Base-by-base conservation (phyloP, 2,113 vertebrate species). In the Trematomus loennbergii region DNA sequence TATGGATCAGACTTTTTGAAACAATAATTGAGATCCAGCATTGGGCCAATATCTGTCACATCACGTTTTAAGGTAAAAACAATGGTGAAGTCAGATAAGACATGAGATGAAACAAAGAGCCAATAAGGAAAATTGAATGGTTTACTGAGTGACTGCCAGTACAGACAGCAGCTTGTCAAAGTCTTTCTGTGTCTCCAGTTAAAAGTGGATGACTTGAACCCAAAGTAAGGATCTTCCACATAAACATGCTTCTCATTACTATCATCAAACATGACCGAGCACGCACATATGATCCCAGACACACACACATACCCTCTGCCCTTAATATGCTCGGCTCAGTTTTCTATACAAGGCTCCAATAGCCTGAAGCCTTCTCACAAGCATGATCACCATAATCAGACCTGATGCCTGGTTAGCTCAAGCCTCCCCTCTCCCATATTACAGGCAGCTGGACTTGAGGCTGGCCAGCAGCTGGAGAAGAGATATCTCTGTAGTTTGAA, bases 341-440 rank as follows among this genome's bases (percentile, higher is more conserved):
- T 82, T 91, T 81, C 86, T 93, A 89, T 88, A 91, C 93, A 85
- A 58, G 82, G 90, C 95, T 63, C 81, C 68, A 83, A 82, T 91
- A 91, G 96, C 94, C 95, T 93, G 90, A 88, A 85, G 92, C 93
- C 92, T 87, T 90, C 91, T 95, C 91, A 93, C 93, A 94, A 83
- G 90, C 84, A 92, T 95, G 95, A 97, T 96, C 93, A 96, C 95
- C 94, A 93, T 96, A 96, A 97, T 97, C 95, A 96, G 93, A 95
- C 91, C 89, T 96, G 94, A 94, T 93, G 95, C 90, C 91, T 95
- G 93, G 94, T 96, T 96, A 96, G 93, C 95, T 95, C 94, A 93
- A 94, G 92, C 88, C 93, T 95, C 95, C 57, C 43, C 91, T 89
- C 94, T 93, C 84, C 89, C 68, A 67, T 69, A 86, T 90, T 89